Base-by-base conservation (phyloP, 2,888 invertebrate species). In the Nomada goodeniana region DNA sequence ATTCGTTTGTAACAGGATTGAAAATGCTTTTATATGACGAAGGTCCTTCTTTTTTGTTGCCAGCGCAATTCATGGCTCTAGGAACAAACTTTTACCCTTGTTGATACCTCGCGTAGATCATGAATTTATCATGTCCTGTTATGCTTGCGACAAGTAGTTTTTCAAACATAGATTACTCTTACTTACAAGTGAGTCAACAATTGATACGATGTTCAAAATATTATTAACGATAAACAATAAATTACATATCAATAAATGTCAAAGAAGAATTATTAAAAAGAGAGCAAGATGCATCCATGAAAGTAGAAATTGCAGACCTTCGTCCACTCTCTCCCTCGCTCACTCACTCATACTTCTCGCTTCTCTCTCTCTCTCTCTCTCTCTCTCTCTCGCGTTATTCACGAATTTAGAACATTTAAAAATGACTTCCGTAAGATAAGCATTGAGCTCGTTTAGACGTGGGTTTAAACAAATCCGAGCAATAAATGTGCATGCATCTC, bases 401-500 rank as follows among this genome's bases (percentile, higher is more conserved):
- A 18, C 23, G 55, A 53, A 53, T 59, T 80, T 44, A 29, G 65
- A 75, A 82, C 81, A 70, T 82, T 70, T 13, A 61, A 75, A 79
- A 81, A 80, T 36, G 82, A 81, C 64, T 61, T 82, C 65, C 55
- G 36, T 53, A 65, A 80, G 75, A 55, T 75, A 80, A 76, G 68
- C 65, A 71, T 61, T 71, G 80, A 82, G 57, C 70, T 80, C 44
- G 60, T 72, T 72, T 26, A 63, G 68, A 82, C 59, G 26, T 57
- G 53, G 15, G 36, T 47, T 78, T 20, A 63, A 83, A 77, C 52
- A 72, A 76, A 82, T 63, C 67, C 50, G 67, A 80, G 73, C 79
- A 74, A 82, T 67, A 68, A 50, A 67, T 60, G 67, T 69, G 73
- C 82, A 83, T 71, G 78, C 67, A 82, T 70, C 78, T 67, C 82